A percentile compares a stretch with the other conserved stretches of the same genome.
These are phyloP conservation scores for Tiphia femorata DNA, from an alignment of 2,888 invertebrate genomes.

Conservation along the genomic window DNA sequence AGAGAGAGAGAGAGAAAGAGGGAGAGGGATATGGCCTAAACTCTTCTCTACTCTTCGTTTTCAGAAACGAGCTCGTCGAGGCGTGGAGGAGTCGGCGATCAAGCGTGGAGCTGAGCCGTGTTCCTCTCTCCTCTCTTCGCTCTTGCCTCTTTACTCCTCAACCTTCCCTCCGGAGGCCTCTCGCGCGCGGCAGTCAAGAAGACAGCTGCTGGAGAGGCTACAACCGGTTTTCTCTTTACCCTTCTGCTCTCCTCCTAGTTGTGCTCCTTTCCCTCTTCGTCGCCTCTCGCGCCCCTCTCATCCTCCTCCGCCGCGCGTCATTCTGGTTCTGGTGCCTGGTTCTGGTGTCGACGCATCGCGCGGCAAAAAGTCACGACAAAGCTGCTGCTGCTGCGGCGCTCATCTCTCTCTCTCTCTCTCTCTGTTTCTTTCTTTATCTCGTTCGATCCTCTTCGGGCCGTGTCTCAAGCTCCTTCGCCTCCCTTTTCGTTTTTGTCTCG, in stretches of 20 bases:
- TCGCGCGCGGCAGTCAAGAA: slow-evolving; percentile 17
- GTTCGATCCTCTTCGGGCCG: no score
- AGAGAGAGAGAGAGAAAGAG: slow-evolving; percentile 20
- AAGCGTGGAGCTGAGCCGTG: slow-evolving; percentile 18
- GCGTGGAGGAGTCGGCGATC: slow-evolving; percentile 26
- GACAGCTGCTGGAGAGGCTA: slow-evolving; percentile 41
- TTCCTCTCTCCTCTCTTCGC: slow-evolving; percentile 10
- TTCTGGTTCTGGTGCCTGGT: slow-evolving; percentile 17
- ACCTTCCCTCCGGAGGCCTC: not conserved
- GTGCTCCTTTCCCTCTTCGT: slow-evolving; percentile 5
- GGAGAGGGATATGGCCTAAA: slow-evolving; percentile 6
- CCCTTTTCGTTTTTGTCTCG: not conserved
- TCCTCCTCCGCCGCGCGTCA: slow-evolving; percentile 11
- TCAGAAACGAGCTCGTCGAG: slow-evolving; percentile 24
- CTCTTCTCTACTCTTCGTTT: slow-evolving; percentile 31
- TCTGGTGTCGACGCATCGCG: slow-evolving; percentile 29
- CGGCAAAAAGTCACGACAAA: slow-evolving; percentile 26
- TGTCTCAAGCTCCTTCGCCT: not conserved
- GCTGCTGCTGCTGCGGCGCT: slow-evolving; percentile 28
- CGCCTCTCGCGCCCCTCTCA: not conserved
- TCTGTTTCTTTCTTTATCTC: not conserved
- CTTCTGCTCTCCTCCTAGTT: not conserved
- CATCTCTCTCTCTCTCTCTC: not conserved
- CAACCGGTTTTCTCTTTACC: slow-evolving; percentile 33
- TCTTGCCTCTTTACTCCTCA: slow-evolving; percentile 18